Conservation (phyloP, 2,797 vertebrate genomes). For the Tangara arthus region DNA sequence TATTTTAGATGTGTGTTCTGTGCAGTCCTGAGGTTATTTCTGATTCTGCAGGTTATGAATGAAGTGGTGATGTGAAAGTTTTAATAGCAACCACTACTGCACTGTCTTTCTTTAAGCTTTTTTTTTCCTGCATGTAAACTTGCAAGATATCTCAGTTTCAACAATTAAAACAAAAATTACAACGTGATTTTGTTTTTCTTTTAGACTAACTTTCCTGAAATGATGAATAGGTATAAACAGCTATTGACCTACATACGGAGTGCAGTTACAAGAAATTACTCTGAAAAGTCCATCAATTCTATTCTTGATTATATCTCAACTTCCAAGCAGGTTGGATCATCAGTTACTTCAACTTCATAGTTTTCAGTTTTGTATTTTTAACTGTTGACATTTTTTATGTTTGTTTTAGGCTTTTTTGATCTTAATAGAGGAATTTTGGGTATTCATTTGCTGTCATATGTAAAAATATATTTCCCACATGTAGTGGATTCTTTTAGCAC, state of each 20-base stretch:
- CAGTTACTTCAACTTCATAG: background rate
- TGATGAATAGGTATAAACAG: conserved; percentile 99
- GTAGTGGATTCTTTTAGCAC: background rate
- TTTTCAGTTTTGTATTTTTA: background rate
- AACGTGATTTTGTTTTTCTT: background rate
- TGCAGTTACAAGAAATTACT: conserved; percentile 98
- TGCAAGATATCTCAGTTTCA: background rate
- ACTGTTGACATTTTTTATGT: background rate
- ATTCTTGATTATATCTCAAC: conserved; percentile 99
- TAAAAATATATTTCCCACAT: background rate
- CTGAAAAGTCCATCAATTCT: conserved; percentile 99
- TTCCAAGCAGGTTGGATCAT: conserved; percentile 92
- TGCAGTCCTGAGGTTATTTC: background rate
- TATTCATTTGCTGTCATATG: background rate
- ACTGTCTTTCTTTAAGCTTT: background rate
- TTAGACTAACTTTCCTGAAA: conserved; percentile 98
- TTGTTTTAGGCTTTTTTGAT: background rate
- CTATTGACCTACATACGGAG: conserved; percentile 97
- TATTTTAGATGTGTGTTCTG: background rate
- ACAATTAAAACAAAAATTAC: background rate
- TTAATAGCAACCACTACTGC: background rate
- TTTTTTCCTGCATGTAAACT: background rate
- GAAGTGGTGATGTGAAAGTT: background rate
- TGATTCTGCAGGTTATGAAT: background rate
- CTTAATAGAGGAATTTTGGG: background rate